Base-by-base conservation (phyloP, 2,888 invertebrate genomes). In the Melangyna quadrimaculata region DNA sequence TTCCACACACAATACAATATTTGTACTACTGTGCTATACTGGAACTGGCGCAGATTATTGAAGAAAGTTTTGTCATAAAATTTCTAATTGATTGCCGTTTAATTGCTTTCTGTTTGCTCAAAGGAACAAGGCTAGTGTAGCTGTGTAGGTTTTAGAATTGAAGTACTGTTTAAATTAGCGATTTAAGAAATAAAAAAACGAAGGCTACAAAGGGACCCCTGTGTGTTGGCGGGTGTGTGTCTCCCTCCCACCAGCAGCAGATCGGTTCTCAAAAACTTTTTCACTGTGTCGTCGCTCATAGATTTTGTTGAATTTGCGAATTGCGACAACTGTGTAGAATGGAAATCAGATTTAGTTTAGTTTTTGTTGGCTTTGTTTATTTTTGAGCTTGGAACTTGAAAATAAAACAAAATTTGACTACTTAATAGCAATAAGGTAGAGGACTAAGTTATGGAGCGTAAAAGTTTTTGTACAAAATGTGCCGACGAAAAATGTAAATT, bases 61-160 rank as follows among this genome's bases (percentile, higher is more conserved):
- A 43, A 61, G 63, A 81, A 86, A 81, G 81, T 86, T 86, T 86
- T 72, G 77, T 65, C 80, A 81, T 86, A 86, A 86, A 81, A 77
- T 81, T 73, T 48, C 77, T 81, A 86, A 86, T 86, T 86, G 77
- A 86, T 86, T 86, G 86, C 81, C 77, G 65, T 86, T 86, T 86
- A 86, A 86, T 86, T 86, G 86, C 81, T 69, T 81, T 86, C 67
- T 81, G 81, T 78, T 81, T 86, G 72, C 73, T 83, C 57, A 74
- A 48, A 65, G 45, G 70, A 63, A 51, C 37, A 65, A 57, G 27
- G n/a, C 59, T 51, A 29, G 35, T 27, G 55, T 29, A 22, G 40
- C 69, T 32, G 45, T 29, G n/a, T n/a, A n/a, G n/a, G n/a, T n/a
- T n/a, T 32, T 24, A 32, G 24, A 32, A 70, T 59, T 35, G 48